Conservation (phyloP, 1,140 invertebrate genomes). For the Hermatobates lingyangjiaoensis region DNA sequence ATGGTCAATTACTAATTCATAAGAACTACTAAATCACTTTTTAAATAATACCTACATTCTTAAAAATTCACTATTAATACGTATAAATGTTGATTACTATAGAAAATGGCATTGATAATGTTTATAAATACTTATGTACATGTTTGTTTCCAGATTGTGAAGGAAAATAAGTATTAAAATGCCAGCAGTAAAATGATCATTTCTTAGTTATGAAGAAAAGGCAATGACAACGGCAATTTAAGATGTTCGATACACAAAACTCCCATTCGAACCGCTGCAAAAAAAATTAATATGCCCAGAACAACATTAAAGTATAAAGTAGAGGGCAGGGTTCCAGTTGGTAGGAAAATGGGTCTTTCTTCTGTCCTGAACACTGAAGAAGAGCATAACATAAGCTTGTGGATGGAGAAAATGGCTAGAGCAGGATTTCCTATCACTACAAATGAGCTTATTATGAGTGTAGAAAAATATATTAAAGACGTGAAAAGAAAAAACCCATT, state of each 20-base stretch:
- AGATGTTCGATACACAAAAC: slow-evolving; percentile 7
- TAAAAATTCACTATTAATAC: neutral
- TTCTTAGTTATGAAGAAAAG: neutral
- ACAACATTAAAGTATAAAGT: slow-evolving; percentile 21
- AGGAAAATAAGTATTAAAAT: neutral
- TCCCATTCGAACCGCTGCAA: slow-evolving; percentile 12
- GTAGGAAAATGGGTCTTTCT: slow-evolving; percentile 19
- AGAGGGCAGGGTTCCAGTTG: slow-evolving; percentile 16
- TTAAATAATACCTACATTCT: neutral
- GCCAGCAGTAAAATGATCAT: slow-evolving; percentile 3
- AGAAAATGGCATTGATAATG: neutral
- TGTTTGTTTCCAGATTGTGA: neutral
- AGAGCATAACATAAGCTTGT: slow-evolving; percentile 20
- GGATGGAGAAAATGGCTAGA: slow-evolving; percentile 21
- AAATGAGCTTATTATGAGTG: slow-evolving; percentile 21
- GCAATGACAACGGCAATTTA: slow-evolving; percentile 6
- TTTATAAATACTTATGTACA: neutral
- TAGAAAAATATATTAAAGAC: slow-evolving; percentile 21
- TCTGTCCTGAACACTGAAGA: slow-evolving; percentile 18
- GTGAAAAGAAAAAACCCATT: slow-evolving; percentile 16
- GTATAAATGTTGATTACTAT: neutral
- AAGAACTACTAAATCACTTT: slow-evolving; percentile 1
- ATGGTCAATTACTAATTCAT: slow-evolving; percentile 5
- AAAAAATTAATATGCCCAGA: slow-evolving; percentile 20
- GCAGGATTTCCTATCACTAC: slow-evolving; percentile 22